phyloP scores from a whole-genome alignment of 2,113 vertebrate species.

The Potamarius usumacintae region DNA sequence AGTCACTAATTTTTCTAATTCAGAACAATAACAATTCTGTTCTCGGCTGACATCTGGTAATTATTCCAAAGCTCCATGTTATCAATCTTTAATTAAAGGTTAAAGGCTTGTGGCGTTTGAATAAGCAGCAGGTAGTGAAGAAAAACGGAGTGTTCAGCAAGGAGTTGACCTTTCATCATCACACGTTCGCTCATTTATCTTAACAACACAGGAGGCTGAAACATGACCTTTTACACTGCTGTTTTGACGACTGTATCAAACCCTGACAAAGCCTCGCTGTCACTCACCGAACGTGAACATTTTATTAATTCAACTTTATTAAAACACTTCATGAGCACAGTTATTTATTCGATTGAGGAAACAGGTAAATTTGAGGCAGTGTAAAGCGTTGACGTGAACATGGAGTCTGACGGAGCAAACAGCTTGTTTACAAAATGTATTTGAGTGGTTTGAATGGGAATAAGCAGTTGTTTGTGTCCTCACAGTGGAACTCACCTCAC shows the following conservation, averaged over 20 bases:
- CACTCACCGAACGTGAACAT: conserved; percentile 38
- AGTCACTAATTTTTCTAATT: conserved; percentile 62
- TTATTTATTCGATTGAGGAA: too few relatives aligned
- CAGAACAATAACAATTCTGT: conserved; percentile 61
- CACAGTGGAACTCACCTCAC: not conserved
- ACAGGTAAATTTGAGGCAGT: not conserved
- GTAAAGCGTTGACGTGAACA: not conserved
- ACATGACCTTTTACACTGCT: conserved; percentile 68
- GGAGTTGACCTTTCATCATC: conserved; percentile 64
- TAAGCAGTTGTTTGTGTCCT: not conserved
- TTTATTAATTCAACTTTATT: not conserved
- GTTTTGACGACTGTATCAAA: conserved; percentile 53
- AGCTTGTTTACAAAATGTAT: too few relatives aligned
- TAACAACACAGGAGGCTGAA: conserved; percentile 66
- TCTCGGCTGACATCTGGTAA: conserved; percentile 59
- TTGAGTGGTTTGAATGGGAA: not conserved
- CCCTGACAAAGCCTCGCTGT: conserved; percentile 25
- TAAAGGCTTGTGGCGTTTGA: conserved; percentile 49
- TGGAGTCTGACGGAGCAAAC: not conserved
- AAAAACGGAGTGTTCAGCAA: conserved; percentile 20
- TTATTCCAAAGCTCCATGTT: conserved; percentile 51
- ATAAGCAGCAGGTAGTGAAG: not conserved
- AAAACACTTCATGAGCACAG: not conserved
- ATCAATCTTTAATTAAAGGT: conserved; percentile 62
- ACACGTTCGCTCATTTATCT: conserved; percentile 66